Base-by-base conservation (phyloP, 1,140 invertebrate species). In the Lordiphosa mommai region DNA sequence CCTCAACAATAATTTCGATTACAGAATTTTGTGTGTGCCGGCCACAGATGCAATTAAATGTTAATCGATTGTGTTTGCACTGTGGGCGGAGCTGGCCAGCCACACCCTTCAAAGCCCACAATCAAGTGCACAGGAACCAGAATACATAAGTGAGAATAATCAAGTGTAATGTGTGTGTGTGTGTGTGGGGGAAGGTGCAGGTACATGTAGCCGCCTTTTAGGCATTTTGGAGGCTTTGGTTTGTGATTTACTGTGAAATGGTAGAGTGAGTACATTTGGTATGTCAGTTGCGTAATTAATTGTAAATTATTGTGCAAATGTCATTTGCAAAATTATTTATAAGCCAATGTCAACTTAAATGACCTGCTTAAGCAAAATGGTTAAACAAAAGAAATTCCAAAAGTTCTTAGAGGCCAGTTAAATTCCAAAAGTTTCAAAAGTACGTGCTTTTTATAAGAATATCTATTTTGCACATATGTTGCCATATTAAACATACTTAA, bases 1-100 rank as follows among this genome's bases (percentile, higher is more conserved):
- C n/a, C 37, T 47, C 46, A 80, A 82, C 66, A 82, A 74, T 82
- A 82, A 82, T 71, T 74, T 80, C 74, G 70, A 80, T 82, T 80
- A 71, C 69, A 17, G 56, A 65, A 59, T 27, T 66, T 43, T 43
- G 65, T 27, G 57, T 72, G 46, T 30, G 50, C 38, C 57, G 52
- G 57, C 55, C 58, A 36, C 66, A 74, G 48, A 59, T 74, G 61
- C 53, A 82, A 82, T 80, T 80, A 80, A 80, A 80, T 80, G 76
- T 71, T 80, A 80, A 80, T 82, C 74, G 69, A 80, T 70, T 70
- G 74, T 61, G 74, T 60, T 69, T 69, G 61, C 36, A 50, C n/a
- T 64, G 40, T 49, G 44, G 12, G 46, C 17, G 16, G 27, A 4
- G 4, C 20, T 27, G 37, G 49, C 29, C 50, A 77, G 68, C 58